phyloP scores from a whole-genome alignment of 2,113 vertebrate species.

The Oryzias javanicus region DNA sequence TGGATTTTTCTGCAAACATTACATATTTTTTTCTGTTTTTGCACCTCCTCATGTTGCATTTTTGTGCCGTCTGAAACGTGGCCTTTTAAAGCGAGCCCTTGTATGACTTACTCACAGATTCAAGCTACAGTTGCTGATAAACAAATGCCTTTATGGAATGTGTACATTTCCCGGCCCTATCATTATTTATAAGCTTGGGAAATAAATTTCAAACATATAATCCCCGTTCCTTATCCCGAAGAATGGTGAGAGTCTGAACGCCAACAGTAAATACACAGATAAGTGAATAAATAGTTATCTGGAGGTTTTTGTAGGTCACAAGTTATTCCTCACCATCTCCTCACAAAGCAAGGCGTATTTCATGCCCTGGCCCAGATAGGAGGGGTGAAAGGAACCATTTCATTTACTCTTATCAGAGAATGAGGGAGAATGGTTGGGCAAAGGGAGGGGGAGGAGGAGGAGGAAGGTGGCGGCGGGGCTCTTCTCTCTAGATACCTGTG shows the following conservation, averaged over 20 bases:
- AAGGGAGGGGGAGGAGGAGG: slow-evolving; percentile 7
- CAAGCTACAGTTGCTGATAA: slow-evolving; percentile 40
- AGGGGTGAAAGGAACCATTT: slow-evolving; percentile 72
- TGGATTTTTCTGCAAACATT: no score
- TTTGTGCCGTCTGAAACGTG: neutral
- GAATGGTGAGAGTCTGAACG: slow-evolving; percentile 59
- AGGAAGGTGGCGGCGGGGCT: slow-evolving; percentile 4
- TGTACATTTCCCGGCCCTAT: slow-evolving; percentile 38
- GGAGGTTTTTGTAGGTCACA: slow-evolving; percentile 70
- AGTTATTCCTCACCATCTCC: slow-evolving; percentile 72
- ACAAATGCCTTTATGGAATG: slow-evolving; percentile 54
- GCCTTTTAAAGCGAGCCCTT: slow-evolving; percentile 25
- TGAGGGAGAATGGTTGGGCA: slow-evolving; percentile 30
- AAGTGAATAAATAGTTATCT: slow-evolving; percentile 77
- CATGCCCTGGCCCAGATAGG: slow-evolving; percentile 71
- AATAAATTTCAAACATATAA: slow-evolving; percentile 68
- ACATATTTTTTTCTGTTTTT: no score
- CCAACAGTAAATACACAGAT: slow-evolving; percentile 73
- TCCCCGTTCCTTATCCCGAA: slow-evolving; percentile 46
- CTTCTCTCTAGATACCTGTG: slow-evolving; percentile 62
- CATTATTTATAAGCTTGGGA: slow-evolving; percentile 54
- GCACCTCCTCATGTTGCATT: no score
- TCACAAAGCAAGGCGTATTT: slow-evolving; percentile 72
- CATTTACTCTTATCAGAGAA: slow-evolving; percentile 74
- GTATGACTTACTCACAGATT: slow-evolving; percentile 36